These are phyloP conservation scores for Chalcosyrphus nemorum DNA, from an alignment of 2,888 invertebrate species.

Conservation along the genomic window DNA sequence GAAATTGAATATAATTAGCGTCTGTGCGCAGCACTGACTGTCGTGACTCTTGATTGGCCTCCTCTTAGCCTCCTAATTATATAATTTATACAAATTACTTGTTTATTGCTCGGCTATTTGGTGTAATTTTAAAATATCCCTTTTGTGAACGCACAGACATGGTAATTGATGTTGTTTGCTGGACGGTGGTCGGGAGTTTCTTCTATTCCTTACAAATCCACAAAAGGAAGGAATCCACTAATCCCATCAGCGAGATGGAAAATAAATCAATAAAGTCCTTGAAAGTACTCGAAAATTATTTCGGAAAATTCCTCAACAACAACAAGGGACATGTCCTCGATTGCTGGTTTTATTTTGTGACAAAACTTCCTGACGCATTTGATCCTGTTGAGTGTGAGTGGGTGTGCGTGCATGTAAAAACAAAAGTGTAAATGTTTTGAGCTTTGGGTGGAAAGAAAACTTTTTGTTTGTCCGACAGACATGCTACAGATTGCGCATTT, in stretches of 20 bases:
- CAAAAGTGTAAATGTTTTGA: background rate
- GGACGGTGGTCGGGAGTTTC: background rate
- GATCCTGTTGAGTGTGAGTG: background rate
- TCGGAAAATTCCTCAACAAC: too few species aligned
- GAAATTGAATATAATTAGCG: conserved; percentile 14
- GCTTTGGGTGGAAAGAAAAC: background rate
- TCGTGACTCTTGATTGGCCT: conserved; percentile 39
- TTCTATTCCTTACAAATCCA: too few species aligned
- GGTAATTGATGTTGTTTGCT: background rate
- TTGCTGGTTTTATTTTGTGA: background rate
- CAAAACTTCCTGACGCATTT: background rate
- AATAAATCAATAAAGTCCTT: too few species aligned
- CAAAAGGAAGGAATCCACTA: too few species aligned
- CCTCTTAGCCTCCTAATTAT: conserved; percentile 1
- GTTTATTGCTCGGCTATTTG: conserved; percentile 18
- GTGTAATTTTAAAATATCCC: conserved; percentile 12
- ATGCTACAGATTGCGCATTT: background rate
- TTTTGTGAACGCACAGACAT: background rate
- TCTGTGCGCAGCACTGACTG: conserved; percentile 8
- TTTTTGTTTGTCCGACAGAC: background rate
- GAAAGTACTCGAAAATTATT: too few species aligned
- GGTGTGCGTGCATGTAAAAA: too few species aligned
- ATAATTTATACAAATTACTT: conserved; percentile 29
- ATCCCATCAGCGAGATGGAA: too few species aligned
- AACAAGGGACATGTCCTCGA: background rate